Conservation (phyloP, 2,797 vertebrate genomes). For the Tragelaphus oryx region DNA sequence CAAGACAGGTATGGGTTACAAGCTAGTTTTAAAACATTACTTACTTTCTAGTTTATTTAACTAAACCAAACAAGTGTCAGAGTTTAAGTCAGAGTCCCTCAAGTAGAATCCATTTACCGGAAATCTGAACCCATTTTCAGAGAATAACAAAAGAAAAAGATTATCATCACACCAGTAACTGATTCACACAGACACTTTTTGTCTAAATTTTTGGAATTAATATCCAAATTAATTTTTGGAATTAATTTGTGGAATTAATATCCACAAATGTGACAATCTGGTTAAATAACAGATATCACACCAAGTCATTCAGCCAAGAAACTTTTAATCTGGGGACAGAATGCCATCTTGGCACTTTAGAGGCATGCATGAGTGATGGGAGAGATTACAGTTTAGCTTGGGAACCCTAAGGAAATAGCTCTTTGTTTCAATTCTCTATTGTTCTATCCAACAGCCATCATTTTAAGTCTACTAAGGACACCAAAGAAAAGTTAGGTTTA, state of each 20-base stretch:
- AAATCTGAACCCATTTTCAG: constrained; percentile 34
- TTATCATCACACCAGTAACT: constrained; percentile 54
- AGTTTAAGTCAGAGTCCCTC: constrained; percentile 25
- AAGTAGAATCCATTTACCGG: not conserved
- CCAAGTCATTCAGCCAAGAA: constrained; percentile 47
- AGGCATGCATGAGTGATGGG: not conserved
- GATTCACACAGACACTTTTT: constrained; percentile 77
- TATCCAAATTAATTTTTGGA: constrained; percentile 74
- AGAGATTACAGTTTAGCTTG: not conserved
- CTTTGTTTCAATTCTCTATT: not conserved
- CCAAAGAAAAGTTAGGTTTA: not conserved
- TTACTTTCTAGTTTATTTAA: not conserved
- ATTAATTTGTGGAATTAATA: constrained; percentile 75
- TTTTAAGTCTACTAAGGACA: not conserved
- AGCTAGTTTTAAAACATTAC: not conserved
- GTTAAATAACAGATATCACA: constrained; percentile 64
- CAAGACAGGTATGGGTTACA: not conserved
- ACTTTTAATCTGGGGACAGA: not conserved
- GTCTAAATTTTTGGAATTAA: constrained; percentile 78
- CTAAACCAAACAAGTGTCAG: not conserved
- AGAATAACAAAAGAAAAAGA: constrained; percentile 58
- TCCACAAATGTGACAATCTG: constrained; percentile 50
- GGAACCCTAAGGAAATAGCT: not conserved
- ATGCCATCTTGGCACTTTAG: not conserved
- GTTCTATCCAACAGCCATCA: not conserved